Conservation (phyloP, 2,797 vertebrate genomes). For the Moxostoma hubbsi region DNA sequence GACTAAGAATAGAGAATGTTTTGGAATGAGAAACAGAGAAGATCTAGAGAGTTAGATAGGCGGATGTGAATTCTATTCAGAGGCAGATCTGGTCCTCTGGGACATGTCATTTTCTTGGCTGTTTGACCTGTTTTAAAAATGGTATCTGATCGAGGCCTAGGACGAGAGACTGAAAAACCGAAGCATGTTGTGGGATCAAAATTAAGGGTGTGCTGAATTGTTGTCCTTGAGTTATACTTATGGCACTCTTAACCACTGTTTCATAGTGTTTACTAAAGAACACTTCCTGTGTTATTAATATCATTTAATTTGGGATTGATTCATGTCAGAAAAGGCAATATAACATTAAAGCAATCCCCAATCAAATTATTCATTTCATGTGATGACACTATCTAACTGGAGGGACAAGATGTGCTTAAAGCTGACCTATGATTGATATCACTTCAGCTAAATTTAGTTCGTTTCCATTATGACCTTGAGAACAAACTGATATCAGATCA, state of each 20-base stretch:
- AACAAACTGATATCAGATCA: slow-evolving; percentile 3
- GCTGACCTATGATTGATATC: slow-evolving; percentile 1
- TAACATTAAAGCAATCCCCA: neutral
- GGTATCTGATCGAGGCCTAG: slow-evolving; percentile 34
- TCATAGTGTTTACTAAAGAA: neutral
- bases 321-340: neutral
- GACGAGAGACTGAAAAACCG: neutral
- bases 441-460: neutral
- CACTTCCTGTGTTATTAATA: neutral
- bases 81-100: slow-evolving; percentile 39
- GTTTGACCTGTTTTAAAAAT: slow-evolving; percentile 42
- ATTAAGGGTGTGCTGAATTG: neutral
- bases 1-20: slow-evolving; percentile 36
- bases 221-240: neutral
- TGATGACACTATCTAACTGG: neutral
- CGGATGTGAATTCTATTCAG: slow-evolving; percentile 45
- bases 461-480: neutral
- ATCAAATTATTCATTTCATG: slow-evolving; percentile 4
- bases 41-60: slow-evolving; percentile 36
- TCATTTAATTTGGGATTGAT: neutral
- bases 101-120: slow-evolving; percentile 50
- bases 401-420: neutral
- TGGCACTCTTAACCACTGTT: neutral
- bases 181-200: neutral
- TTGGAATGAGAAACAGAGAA: slow-evolving; percentile 5